A percentile compares a stretch with the other conserved stretches of the same genome.
Conservation (phyloP, 2,113 vertebrate species). For the Chaetodon auriga region DNA sequence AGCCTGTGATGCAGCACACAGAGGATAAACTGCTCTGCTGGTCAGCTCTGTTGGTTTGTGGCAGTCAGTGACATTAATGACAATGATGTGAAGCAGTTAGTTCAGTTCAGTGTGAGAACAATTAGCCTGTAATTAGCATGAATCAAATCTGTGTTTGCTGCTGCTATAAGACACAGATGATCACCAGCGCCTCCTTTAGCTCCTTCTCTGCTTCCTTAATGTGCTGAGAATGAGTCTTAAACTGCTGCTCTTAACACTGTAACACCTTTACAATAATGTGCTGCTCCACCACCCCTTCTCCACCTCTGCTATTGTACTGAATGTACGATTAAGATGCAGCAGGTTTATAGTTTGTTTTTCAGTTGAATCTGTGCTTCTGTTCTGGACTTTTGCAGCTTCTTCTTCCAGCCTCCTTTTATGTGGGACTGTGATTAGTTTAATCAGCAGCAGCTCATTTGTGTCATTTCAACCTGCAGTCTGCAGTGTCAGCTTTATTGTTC, state of each 20-base stretch:
- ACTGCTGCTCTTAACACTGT: not conserved
- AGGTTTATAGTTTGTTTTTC: not conserved
- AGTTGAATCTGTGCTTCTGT: too few relatives aligned
- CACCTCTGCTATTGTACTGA: too few relatives aligned
- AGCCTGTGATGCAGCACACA: not conserved
- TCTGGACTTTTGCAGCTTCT: too few relatives aligned
- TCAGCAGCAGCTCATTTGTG: too few relatives aligned
- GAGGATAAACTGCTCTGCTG: not conserved
- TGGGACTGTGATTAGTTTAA: too few relatives aligned
- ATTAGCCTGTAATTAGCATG: constrained; percentile 17
- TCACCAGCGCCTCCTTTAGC: not conserved
- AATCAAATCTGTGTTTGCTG: not conserved
- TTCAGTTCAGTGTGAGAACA: constrained; percentile 14
- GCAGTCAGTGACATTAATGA: constrained; percentile 14
- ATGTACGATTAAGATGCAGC: too few relatives aligned
- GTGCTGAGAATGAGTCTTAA: not conserved
- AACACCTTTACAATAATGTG: not conserved
- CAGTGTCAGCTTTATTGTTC: too few relatives aligned
- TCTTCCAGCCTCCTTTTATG: too few relatives aligned
- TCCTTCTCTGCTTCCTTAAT: not conserved
- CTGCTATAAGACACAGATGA: not conserved
- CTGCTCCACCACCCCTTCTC: not conserved
- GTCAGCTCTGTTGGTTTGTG: not conserved
- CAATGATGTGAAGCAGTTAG: constrained; percentile 25
- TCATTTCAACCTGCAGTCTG: too few relatives aligned